Base-by-base conservation (phyloP, 2,888 invertebrate species). In the Diaprepes abbreviatus region DNA sequence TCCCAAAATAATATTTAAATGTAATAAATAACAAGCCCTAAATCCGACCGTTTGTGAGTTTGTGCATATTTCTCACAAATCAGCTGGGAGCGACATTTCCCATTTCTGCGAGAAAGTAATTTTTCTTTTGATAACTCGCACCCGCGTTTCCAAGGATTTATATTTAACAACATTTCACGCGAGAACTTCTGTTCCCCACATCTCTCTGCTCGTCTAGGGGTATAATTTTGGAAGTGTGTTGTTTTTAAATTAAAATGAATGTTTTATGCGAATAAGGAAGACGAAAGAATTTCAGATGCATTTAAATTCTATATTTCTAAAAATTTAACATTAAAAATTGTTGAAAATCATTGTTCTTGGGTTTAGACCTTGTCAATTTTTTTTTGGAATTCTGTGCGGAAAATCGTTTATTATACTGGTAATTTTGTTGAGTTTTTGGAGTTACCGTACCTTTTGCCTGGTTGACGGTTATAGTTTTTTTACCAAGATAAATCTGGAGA, bases 51-150 rank as follows among this genome's bases (percentile, higher is more conserved):
- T 45, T 40, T 62, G 21, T 50, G 54, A 14, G 59, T 52, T 36
- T 66, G n/a, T 58, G 59, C 38, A 57, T 58, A 55, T 63, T 48
- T 45, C 63, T 17, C 55, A 55, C 55, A 67, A 67, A 67, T 67
- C 67, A 67, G 55, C 59, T 54, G 14, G 35, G 14, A 33, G 55
- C 35, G 54, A 67, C 67, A 62, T 52, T 67, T 67, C 31, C 60
- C 67, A 62, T 62, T 67, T 54, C 60, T 45, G 55, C 36, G 43
- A 28, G 14, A 54, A 67, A 35, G 67, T 62, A 67, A 67, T 67
- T 67, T 67, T 59, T 67, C 67, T 52, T 67, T 33, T 63, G 63
- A 54, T 63, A 63, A 63, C 59, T 9, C 28, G 31, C 48, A 9
- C 31, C 28, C 9, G 28, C 55, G 9, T 55, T 55, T 55, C 43